Evolutionary conservation across 2,113 vertebrate genomes (phyloP).

Genomic region (Eretmochelys imbricata): DNA sequence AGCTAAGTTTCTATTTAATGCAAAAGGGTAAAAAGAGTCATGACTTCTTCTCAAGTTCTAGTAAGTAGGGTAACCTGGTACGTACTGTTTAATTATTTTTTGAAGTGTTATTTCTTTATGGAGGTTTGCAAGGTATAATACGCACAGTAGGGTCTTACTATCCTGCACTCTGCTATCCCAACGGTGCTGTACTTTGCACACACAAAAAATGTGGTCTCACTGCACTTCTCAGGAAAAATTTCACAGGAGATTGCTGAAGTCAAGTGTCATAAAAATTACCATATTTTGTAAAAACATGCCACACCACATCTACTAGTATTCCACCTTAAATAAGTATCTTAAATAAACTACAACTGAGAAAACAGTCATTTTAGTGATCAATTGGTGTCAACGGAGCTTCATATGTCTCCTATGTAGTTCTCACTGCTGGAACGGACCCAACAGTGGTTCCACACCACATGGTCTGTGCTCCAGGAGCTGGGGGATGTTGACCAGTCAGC

Average conservation of each 20-base stretch:
- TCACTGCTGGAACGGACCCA: not conserved
- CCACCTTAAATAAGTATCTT: too few relatives aligned
- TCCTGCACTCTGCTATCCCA: not conserved
- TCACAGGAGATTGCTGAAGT: not conserved
- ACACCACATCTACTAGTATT: not conserved
- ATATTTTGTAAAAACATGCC: too few relatives aligned
- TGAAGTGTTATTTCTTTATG: not conserved
- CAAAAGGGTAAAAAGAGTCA: not conserved
- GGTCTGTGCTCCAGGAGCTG: not conserved
- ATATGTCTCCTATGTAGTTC: not conserved
- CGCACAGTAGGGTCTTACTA: not conserved
- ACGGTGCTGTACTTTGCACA: not conserved
- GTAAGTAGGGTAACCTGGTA: not conserved
- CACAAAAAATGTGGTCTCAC: fast-evolving
- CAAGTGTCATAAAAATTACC: not conserved
- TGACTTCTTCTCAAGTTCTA: not conserved
- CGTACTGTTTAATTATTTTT: not conserved
- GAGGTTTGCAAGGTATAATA: not conserved
- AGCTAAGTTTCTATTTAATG: not conserved
- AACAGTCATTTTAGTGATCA: not conserved
- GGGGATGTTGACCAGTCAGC: not conserved
- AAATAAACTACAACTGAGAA: not conserved
- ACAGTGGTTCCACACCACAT: not conserved
- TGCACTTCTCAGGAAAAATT: not conserved
- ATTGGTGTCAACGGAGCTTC: not conserved